Base-by-base conservation (phyloP, 2,113 vertebrate genomes). In the Podocnemis expansa region DNA sequence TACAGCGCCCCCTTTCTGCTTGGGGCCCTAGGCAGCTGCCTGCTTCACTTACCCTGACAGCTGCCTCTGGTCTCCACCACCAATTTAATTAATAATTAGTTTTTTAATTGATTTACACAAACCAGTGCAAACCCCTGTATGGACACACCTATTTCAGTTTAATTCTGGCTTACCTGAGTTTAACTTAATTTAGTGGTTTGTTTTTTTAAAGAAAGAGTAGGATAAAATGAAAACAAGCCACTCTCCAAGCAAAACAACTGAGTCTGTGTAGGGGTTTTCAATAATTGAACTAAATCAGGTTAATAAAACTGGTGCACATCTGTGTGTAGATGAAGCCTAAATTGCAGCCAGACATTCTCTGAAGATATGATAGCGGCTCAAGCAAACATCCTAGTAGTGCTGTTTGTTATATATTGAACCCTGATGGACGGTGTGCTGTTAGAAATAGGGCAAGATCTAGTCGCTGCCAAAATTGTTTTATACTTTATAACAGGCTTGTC, bases 181-280 rank as follows among this genome's bases (percentile, higher is more conserved):
- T 82, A 52, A 49, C 21, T 43, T 38, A 24, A 25, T 41, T n/a
- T n/a, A n/a, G n/a, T n/a, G n/a, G n/a, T 41, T 73, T 73, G 38
- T 73, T 31, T 34, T n/a, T n/a, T n/a, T n/a, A n/a, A 63, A 31
- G 38, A 38, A 38, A n/a, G 70, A 73, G 41, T 73, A 73, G 43
- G 70, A 41, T 73, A 38, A 63, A 73, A 73, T 41, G n/a, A 22
- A 73, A 73, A 73, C 67, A 73, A 70, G 9, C 19, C n/a, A 1
- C 24, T 29, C 0, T 0, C 49, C 10, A 8, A 27, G 29, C 0
- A 2, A 43, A 8, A 9, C 22, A 7, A 41, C 31, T 83, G 27
- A 58, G 14, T n/a, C n/a, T 4, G 25, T 25, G 27, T 5, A 87
- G 27, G 89, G 16, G 27, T 83, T 85, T 87, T 41, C 19, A 76